These are phyloP conservation scores for Harpagifer antarcticus DNA, from an alignment of 2,797 vertebrate species.

Conservation along the genomic window DNA sequence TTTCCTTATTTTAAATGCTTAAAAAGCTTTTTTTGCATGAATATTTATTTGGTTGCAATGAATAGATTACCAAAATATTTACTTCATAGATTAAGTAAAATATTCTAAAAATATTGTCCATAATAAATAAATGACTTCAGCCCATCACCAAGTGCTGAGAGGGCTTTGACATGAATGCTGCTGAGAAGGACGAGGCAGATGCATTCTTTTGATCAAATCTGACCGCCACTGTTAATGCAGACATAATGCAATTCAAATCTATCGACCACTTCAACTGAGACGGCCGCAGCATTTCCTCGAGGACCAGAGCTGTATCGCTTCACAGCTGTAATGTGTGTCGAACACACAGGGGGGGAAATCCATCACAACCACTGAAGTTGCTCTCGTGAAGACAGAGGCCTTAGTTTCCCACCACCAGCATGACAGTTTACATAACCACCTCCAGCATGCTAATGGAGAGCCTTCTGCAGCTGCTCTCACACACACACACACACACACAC, in stretches of 20 bases:
- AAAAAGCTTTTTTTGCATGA: no score
- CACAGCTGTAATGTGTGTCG: constrained; percentile 47
- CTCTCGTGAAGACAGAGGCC: constrained; percentile 66
- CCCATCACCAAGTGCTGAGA: neutral
- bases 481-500: constrained; percentile 33
- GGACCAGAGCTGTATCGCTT: constrained; percentile 34
- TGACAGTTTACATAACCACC: constrained; percentile 80
- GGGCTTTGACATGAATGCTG: neutral
- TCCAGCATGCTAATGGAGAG: constrained; percentile 81
- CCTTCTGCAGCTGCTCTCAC: constrained; percentile 76
- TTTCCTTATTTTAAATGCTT: no score
- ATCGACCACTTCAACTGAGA: constrained; percentile 45
- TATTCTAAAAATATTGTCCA: no score
- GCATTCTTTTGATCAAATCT: constrained; percentile 30
- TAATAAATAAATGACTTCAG: neutral
- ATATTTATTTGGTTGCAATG: no score
- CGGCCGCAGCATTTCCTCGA: constrained; percentile 40
- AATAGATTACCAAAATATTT: neutral
- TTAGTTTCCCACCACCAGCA: constrained; percentile 74
- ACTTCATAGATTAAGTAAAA: neutral
- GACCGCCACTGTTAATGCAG: constrained; percentile 25
- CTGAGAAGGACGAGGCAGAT: constrained; percentile 20
- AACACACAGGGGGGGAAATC: constrained; percentile 45
- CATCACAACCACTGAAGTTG: constrained; percentile 55
- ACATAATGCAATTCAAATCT: constrained; percentile 48